These are phyloP conservation scores for Eupithecia dodoneata DNA, from an alignment of 2,888 invertebrate genomes.

Conservation along the genomic window DNA sequence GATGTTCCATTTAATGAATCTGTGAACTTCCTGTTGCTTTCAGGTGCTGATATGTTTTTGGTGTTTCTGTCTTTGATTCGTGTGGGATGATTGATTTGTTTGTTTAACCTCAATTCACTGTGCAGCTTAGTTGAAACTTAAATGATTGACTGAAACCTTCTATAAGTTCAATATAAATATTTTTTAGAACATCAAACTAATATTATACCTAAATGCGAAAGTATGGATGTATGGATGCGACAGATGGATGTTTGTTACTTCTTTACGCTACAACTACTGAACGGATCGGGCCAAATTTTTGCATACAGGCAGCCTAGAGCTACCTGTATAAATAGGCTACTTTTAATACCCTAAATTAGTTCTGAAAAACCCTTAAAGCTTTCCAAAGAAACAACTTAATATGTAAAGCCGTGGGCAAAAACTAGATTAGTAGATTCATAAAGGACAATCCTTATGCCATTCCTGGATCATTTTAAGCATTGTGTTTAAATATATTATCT, in stretches of 20 bases:
- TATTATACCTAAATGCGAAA: too few species aligned
- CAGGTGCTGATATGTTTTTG: constrained; percentile 6
- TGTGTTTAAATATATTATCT: neutral
- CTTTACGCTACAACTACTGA: too few species aligned
- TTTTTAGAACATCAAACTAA: neutral
- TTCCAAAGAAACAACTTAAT: too few species aligned
- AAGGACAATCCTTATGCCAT: neutral
- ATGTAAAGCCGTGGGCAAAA: too few species aligned
- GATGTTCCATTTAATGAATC: constrained; percentile 54
- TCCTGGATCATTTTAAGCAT: too few species aligned
- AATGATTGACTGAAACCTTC: neutral
- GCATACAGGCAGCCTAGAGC: too few species aligned
- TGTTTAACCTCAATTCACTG: neutral
- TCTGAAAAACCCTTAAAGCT: too few species aligned
- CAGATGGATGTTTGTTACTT: too few species aligned
- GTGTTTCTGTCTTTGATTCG: constrained; percentile 5
- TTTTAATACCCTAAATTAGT: too few species aligned
- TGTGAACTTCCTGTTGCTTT: constrained; percentile 35
- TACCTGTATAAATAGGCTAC: too few species aligned
- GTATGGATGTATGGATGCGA: too few species aligned
- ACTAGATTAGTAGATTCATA: neutral
- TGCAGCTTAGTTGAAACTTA: neutral
- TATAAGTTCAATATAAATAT: neutral
- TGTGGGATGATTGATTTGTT: constrained; percentile 5
- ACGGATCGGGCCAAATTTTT: too few species aligned